Evolutionary conservation across 1,140 invertebrate species (phyloP).

Genomic region (Dendrolimus punctatus): DNA sequence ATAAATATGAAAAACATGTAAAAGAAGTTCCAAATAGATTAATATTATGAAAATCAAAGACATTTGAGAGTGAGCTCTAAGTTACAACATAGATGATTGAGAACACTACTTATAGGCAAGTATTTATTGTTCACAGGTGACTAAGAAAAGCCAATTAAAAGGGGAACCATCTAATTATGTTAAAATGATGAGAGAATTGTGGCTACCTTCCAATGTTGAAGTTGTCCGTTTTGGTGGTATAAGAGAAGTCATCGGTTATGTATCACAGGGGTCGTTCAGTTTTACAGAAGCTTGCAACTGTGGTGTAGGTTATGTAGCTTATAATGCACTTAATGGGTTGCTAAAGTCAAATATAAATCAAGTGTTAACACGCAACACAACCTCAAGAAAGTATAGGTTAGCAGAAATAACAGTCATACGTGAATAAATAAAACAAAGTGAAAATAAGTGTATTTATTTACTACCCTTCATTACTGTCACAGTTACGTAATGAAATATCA

Average conservation of each 20-base stretch:
- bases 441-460: conserved; percentile 21
- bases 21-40: too few relatives aligned
- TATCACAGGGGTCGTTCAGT: conserved; percentile 79
- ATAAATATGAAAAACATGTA: too few relatives aligned
- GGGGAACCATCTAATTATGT: conserved; percentile 67
- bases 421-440: conserved; percentile 26
- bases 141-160: neutral
- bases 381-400: conserved; percentile 47
- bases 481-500: too few relatives aligned
- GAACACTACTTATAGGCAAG: too few relatives aligned
- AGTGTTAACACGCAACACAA: conserved; percentile 46
- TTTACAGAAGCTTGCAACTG: conserved; percentile 76
- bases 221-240: conserved; percentile 75
- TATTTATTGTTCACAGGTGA: too few relatives aligned
- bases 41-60: too few relatives aligned
- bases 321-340: conserved; percentile 71
- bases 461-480: conserved; percentile 4
- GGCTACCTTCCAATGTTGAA: conserved; percentile 74
- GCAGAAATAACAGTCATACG: conserved; percentile 40
- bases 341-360: conserved; percentile 34
- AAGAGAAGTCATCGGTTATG: conserved; percentile 82
- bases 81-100: too few relatives aligned
- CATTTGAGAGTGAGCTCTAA: too few relatives aligned
- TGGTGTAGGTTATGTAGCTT: conserved; percentile 79
- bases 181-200: conserved; percentile 77